Evolutionary conservation across 2,888 invertebrate species (phyloP).

Genomic region (Chirona hameri): DNA sequence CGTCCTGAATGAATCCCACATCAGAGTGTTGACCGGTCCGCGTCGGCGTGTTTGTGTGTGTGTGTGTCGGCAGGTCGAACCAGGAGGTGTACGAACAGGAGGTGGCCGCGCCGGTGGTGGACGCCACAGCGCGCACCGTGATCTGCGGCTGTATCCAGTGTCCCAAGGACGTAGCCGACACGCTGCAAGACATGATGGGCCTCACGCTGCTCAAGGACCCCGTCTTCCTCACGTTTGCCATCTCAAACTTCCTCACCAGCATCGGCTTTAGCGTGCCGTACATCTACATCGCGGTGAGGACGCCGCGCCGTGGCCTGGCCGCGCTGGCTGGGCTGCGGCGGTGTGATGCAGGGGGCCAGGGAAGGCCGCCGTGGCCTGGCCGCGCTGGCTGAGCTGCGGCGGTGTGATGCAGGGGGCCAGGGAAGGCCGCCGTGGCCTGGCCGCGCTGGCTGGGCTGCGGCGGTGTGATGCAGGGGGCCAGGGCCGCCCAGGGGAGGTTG

Average conservation of each 20-base stretch:
- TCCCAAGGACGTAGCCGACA: conserved; percentile 65
- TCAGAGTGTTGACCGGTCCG: conserved; percentile 28
- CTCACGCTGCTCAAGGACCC: conserved; percentile 76
- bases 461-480: too few species aligned
- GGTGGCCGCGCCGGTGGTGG: neutral
- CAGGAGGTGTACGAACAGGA: conserved; percentile 37
- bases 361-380: too few species aligned
- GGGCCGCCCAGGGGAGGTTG: too few species aligned
- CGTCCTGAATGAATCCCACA: too few species aligned
- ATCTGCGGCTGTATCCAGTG: conserved; percentile 53
- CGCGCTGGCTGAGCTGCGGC: too few species aligned
- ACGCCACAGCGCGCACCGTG: conserved; percentile 1
- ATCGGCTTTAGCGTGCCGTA: conserved; percentile 93
- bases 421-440: too few species aligned
- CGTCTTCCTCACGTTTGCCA: conserved; percentile 80
- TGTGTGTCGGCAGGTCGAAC: conserved; percentile 33
- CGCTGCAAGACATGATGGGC: conserved; percentile 77
- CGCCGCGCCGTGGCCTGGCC: neutral
- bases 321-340: too few species aligned
- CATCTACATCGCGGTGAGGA: conserved; percentile 67
- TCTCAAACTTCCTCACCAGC: conserved; percentile 93
- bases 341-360: too few species aligned
- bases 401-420: too few species aligned
- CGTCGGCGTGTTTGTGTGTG: conserved; percentile 34
- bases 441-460: neutral